phyloP scores from a whole-genome alignment of 2,888 invertebrate genomes.

The Lamellibrachia columna region DNA sequence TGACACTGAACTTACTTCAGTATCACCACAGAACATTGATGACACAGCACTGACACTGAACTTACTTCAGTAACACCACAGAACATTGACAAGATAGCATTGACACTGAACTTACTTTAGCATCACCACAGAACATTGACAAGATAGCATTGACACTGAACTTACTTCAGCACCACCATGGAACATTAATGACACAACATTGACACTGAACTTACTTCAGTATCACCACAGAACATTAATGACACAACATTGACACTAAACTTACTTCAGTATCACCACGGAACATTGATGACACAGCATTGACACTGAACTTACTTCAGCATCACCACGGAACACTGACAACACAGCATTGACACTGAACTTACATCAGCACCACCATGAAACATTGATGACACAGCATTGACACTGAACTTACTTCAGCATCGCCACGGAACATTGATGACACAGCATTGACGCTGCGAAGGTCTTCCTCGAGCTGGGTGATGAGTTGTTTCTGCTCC shows the following conservation, averaged over 20 bases:
- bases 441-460: constrained; percentile 65
- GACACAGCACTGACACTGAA: too few species aligned
- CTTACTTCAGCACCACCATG: constrained; percentile 64
- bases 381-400: constrained; percentile 65
- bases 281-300: neutral
- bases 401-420: constrained; percentile 63
- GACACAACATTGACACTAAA: neutral
- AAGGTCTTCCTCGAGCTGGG: constrained; percentile 66
- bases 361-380: constrained; percentile 64
- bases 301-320: constrained; percentile 52
- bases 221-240: neutral
- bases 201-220: constrained; percentile 50
- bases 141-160: neutral
- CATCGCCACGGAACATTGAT: constrained; percentile 65
- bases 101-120: constrained; percentile 50
- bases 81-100: constrained; percentile 65
- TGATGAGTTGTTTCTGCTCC: constrained; percentile 64
- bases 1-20: too few species aligned
- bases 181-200: constrained; percentile 65
- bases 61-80: constrained; percentile 66
- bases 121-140: neutral
- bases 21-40: too few species aligned
- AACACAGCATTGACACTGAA: constrained; percentile 64
- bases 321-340: constrained; percentile 65
- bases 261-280: constrained; percentile 63